phyloP scores from a whole-genome alignment of 2,888 invertebrate genomes.

The Pseudococcus longispinus region DNA sequence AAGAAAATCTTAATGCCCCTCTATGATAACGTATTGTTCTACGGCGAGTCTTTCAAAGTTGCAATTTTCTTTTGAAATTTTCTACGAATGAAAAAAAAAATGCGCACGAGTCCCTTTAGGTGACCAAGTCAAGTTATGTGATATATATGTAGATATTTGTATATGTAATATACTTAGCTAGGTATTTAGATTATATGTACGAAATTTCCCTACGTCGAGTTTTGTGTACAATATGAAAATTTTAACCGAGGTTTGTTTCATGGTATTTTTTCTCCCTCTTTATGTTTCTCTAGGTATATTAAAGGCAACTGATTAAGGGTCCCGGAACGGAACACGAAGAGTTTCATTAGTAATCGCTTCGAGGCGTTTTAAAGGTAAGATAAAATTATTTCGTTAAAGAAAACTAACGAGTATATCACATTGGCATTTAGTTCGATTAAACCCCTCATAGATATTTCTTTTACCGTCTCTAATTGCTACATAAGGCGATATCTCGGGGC shows the following conservation, averaged over 20 bases:
- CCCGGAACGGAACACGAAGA: not conserved
- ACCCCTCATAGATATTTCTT: not conserved
- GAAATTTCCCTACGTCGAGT: not conserved
- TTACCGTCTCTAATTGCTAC: not conserved
- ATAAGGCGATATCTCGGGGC: not conserved
- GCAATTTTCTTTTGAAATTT: conserved; percentile 16
- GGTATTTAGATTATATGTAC: too few species aligned
- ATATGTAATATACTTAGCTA: too few species aligned
- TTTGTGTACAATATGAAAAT: not conserved
- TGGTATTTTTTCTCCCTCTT: not conserved
- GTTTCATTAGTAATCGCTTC: conserved; percentile 10
- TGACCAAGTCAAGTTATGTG: not conserved
- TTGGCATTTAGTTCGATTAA: not conserved
- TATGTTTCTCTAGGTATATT: not conserved
- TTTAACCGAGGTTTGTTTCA: not conserved
- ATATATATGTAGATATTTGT: not conserved
- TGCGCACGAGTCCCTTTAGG: not conserved
- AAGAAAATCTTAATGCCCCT: conserved; percentile 40
- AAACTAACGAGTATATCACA: conserved; percentile 2
- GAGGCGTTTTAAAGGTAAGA: not conserved
- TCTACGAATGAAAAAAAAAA: not conserved
- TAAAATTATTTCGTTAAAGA: conserved; percentile 13
- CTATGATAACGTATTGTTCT: conserved; percentile 28
- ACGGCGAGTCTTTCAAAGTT: conserved; percentile 2
- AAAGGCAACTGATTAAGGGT: not conserved